Base-by-base conservation (phyloP, 30 jellyfish, hydroid and myxozoan genomes). In the Nemopilema nomurai region DNA sequence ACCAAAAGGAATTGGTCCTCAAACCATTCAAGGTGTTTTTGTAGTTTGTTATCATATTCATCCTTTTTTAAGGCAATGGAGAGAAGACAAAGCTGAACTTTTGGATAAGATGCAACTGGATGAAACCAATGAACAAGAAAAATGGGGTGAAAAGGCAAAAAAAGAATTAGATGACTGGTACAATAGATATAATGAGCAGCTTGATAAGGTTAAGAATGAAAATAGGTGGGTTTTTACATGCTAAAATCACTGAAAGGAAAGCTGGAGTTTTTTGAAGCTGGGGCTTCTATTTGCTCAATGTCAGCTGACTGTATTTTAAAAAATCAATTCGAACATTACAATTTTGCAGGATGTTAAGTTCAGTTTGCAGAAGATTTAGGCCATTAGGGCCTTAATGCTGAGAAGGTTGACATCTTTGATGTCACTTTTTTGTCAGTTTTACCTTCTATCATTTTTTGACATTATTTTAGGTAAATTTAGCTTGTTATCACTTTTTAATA, bases 151-250 rank as follows among this genome's bases (percentile, higher is more conserved):
- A 30, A 85, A 86, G 63, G 97, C 94, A 62, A 94, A 94, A 78
- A 94, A 94, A 84, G 99, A 94, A 21, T 79, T 94, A 63, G 99
- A 94, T 50, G 99, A 94, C 67, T 94, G 99, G 99, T 94, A 94
- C 73, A 80, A 78, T 26, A 90, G 96, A 22, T 94, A 94, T 72
- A 79, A 75, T 51, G 99, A 94, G 64, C 99, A 94, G 62, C 89
- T 94, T 16, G 96, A 85, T 74, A 94, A 94, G 84, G 97, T 89
- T 22, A 49, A 85, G 66, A 79, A 78, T 81, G 99, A 94, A 67
- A 94, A 94, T 79, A 71, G 90, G 96, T 88, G n/a, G 0, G 50
- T 31, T 21, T 68, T 18, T 8, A 8, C 0, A 20, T 69, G 1
- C 9, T 24, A 19, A 22, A 69, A 19, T 69, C 20, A 23, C 19